These are phyloP conservation scores for Hippoglossus hippoglossus DNA, from an alignment of 2,797 vertebrate species.

Conservation along the genomic window DNA sequence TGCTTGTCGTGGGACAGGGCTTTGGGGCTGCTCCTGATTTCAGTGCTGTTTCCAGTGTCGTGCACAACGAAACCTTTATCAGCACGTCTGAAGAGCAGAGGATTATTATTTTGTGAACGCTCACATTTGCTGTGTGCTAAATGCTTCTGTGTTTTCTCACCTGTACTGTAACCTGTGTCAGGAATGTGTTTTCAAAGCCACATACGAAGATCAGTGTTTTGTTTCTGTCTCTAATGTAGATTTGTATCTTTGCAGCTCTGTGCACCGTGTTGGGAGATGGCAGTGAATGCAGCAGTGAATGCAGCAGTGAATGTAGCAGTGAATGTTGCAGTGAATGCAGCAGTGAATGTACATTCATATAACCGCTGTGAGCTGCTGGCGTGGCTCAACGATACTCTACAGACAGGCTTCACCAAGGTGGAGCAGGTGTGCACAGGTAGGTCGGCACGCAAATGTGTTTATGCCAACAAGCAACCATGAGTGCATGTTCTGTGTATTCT, in stretches of 20 bases:
- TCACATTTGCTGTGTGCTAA: neutral
- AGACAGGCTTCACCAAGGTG: conserved; percentile 61
- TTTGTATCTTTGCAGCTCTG: neutral
- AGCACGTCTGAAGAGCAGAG: no score
- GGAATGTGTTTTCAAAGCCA: neutral
- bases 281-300: neutral
- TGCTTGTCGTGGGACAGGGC: no score
- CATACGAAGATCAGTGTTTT: neutral
- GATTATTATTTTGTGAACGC: neutral
- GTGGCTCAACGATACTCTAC: conserved; percentile 73
- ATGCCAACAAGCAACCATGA: no score
- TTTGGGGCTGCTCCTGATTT: no score
- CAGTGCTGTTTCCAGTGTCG: no score
- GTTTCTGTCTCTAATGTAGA: neutral
- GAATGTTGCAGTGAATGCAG: conserved; percentile 7
- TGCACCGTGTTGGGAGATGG: neutral
- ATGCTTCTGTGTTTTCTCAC: neutral
- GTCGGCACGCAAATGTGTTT: neutral
- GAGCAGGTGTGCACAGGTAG: conserved; percentile 74
- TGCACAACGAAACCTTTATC: no score
- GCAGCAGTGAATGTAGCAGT: conserved; percentile 1
- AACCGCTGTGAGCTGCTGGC: conserved; percentile 58
- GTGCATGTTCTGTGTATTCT: no score
- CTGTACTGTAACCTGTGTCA: no score
- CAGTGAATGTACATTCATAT: conserved; percentile 6